phyloP scores from a whole-genome alignment of 2,797 vertebrate species.

The Poliocrania exsul region DNA sequence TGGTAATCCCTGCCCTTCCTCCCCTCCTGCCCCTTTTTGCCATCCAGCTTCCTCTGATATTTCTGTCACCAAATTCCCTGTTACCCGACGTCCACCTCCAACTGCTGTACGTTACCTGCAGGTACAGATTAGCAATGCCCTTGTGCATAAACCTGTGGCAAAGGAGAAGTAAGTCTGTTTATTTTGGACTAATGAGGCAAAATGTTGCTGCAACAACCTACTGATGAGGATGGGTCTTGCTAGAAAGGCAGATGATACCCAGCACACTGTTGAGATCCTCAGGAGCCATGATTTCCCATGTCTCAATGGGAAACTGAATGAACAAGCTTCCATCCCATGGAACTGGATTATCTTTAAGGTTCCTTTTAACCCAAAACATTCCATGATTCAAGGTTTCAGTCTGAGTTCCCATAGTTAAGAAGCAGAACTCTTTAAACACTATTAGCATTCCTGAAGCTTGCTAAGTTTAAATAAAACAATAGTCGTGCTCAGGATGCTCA shows the following conservation, averaged over 20 bases:
- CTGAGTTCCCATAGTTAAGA: neutral
- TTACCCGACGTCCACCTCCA: neutral
- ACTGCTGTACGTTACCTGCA: accelerated
- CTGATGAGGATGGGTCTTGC: neutral
- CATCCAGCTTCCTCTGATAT: neutral
- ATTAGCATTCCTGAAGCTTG: constrained; percentile 22
- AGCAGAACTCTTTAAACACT: neutral
- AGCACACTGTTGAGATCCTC: neutral
- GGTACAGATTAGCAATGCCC: neutral
- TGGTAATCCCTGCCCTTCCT: neutral
- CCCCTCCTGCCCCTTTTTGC: neutral
- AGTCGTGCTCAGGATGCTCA: neutral
- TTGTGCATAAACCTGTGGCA: neutral
- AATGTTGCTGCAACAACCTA: neutral
- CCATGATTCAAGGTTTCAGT: neutral
- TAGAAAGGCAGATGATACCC: neutral
- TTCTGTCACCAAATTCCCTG: neutral
- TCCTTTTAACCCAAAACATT: neutral
- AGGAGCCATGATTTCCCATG: neutral
- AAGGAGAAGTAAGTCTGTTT: neutral
- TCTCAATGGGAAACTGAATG: neutral
- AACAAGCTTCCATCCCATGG: neutral
- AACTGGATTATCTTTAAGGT: neutral
- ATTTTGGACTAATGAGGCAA: neutral
- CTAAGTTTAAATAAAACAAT: constrained; percentile 52